Evolutionary conservation across 2,888 invertebrate species (phyloP).

Genomic region (Acronicta aceris): DNA sequence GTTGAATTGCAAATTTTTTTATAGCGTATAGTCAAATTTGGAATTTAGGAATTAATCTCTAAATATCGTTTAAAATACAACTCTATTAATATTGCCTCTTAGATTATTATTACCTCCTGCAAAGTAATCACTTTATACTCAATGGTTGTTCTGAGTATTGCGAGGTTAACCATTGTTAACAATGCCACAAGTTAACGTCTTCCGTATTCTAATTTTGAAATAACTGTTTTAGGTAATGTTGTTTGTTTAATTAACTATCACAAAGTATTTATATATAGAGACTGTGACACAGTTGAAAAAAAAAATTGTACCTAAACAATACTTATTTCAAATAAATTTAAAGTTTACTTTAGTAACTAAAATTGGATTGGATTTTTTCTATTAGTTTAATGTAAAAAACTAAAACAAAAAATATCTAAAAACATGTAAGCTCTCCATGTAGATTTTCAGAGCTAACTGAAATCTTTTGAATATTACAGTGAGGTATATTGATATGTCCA

Average conservation of each 20-base stretch:
- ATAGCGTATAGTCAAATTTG: too few relatives aligned
- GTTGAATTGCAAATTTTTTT: too few relatives aligned
- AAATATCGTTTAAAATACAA: constrained; percentile 14
- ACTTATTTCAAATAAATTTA: neutral
- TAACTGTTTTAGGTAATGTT: constrained; percentile 13
- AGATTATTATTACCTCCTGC: neutral
- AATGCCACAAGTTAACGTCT: constrained; percentile 30
- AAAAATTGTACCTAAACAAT: neutral
- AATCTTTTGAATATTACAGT: neutral
- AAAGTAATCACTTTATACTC: constrained; percentile 7
- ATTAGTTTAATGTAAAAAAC: too few relatives aligned
- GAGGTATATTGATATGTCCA: neutral
- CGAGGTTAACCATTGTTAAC: constrained; percentile 45
- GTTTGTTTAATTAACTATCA: neutral
- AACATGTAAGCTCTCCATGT: too few relatives aligned
- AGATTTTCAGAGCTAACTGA: neutral
- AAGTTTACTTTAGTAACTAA: neutral
- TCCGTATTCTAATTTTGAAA: constrained; percentile 44
- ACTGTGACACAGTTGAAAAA: neutral
- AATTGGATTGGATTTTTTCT: too few relatives aligned
- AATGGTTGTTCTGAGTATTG: constrained; percentile 22
- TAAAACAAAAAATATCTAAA: too few relatives aligned
- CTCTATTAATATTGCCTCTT: too few relatives aligned
- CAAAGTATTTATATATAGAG: constrained; percentile 1
- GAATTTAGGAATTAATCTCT: too few relatives aligned